Base-by-base conservation (phyloP, 2,797 vertebrate genomes). In the Oceanodroma leucorhoa region DNA sequence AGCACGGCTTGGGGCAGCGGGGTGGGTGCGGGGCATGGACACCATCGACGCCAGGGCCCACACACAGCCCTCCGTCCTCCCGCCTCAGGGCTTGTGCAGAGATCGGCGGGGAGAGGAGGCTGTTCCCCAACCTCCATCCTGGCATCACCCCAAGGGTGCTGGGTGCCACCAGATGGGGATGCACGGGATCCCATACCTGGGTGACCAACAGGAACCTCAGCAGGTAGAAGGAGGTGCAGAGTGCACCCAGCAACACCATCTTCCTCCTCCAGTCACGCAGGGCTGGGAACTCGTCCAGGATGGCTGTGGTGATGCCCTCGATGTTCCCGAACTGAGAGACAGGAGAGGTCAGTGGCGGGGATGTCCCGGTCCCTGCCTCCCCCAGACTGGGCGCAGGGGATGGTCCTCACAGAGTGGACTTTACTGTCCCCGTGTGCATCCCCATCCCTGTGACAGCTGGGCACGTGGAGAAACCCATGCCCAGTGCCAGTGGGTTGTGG, bases 121-220 rank as follows among this genome's bases (percentile, higher is more conserved):
- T 2, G 0, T 6, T 46, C 29, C 46, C 57, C 26, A 11, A 0
- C 30, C 57, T 30, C 50, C 51, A 27, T 9, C 36, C 19, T 10
- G 23, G 10, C 14, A 2, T 15, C 32, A 19, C 36, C 41, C 7
- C 5, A 0, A 27, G 27, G 62, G 11, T 20, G 41, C 27, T 15
- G 61, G n/a, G 29, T n/a, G 45, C 70, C 0, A 13, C 11, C 2
- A 22, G 38, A 11, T 34, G 20, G 19, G 40, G 24, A 48, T 64
- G 22, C 5, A 19, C 5, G 40, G 16, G 1, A 15, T 6, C 30
- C 32, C 82, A 62, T 82, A 99, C 99, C 98, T 88, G 98, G 66
- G 98, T 99, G 34, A 99, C 99, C 48, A 99, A 97, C 2, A 98
- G 99, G 27, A 99, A 98, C 45, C 99, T 99, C 80, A 99, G 97